Percentiles rank a stretch among this genome's conserved stretches.
Conservation (phyloP, 2,888 invertebrate species). For the Deilephila porcellus region DNA sequence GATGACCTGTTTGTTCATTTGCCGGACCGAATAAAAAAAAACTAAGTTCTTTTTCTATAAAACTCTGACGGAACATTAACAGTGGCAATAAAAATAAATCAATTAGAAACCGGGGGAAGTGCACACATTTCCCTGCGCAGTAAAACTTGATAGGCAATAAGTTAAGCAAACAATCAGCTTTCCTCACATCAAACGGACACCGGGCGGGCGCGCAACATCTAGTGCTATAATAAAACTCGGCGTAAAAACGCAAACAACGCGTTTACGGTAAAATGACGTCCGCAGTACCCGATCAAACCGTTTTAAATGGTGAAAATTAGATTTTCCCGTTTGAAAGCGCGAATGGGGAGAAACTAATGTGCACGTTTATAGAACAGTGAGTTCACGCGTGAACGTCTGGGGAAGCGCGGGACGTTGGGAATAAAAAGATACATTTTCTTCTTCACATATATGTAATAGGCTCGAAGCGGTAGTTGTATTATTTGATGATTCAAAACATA, state of each 20-base stretch:
- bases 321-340: slow-evolving; percentile 38
- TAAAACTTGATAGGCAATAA: neutral
- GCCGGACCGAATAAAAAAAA: too few relatives aligned
- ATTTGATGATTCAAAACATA: too few relatives aligned
- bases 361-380: neutral
- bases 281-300: neutral
- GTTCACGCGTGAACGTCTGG: neutral
- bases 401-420: too few relatives aligned
- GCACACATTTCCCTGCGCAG: neutral
- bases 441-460: too few relatives aligned
- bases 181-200: neutral
- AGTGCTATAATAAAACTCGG: slow-evolving; percentile 9
- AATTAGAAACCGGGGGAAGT: neutral
- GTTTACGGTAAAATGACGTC: slow-evolving; percentile 16
- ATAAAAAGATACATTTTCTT: too few relatives aligned
- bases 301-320: slow-evolving; percentile 36
- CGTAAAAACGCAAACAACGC: slow-evolving; percentile 7
- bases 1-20: too few relatives aligned
- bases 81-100: too few relatives aligned
- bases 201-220: neutral
- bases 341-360: slow-evolving; percentile 44
- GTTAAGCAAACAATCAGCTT: slow-evolving; percentile 5
- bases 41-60: too few relatives aligned
- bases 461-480: too few relatives aligned
- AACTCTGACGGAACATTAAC: too few relatives aligned